A percentile compares a stretch with the other conserved stretches of the same genome.
Evolutionary conservation across 1,140 invertebrate species (phyloP).

Genomic region (Papilio machaon): DNA sequence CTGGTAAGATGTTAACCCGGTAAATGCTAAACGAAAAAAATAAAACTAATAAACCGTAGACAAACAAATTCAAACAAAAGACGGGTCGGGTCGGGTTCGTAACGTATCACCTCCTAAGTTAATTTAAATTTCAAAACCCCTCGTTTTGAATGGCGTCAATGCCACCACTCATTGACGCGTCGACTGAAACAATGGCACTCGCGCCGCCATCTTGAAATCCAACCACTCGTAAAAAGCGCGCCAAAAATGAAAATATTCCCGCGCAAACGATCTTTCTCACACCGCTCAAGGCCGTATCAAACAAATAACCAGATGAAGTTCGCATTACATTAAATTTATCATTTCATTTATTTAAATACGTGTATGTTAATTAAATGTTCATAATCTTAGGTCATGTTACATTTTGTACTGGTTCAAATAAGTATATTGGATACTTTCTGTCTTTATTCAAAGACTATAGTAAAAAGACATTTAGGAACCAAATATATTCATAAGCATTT

Average conservation of each 20-base stretch:
- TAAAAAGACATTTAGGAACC: neutral
- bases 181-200: slow-evolving; percentile 28
- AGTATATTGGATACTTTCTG: no score
- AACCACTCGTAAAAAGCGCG: slow-evolving; percentile 16
- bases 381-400: no score
- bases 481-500: neutral
- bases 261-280: slow-evolving; percentile 18
- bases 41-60: slow-evolving; percentile 18
- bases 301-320: neutral
- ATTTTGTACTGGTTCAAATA: no score
- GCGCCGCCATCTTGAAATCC: slow-evolving; percentile 28
- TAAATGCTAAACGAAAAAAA: slow-evolving; percentile 21
- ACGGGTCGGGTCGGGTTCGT: slow-evolving; percentile 11
- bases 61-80: slow-evolving; percentile 26
- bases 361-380: no score
- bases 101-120: slow-evolving; percentile 31
- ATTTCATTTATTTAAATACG: no score
- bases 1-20: neutral
- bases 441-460: neutral
- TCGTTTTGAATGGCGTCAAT: slow-evolving; percentile 27
- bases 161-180: slow-evolving; percentile 27
- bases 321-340: no score
- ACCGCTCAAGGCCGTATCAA: slow-evolving; percentile 6
- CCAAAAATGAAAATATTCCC: slow-evolving; percentile 25
- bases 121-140: slow-evolving; percentile 35